Conservation (phyloP, 2,113 vertebrate genomes). For the Tricholaema leucomelas region DNA sequence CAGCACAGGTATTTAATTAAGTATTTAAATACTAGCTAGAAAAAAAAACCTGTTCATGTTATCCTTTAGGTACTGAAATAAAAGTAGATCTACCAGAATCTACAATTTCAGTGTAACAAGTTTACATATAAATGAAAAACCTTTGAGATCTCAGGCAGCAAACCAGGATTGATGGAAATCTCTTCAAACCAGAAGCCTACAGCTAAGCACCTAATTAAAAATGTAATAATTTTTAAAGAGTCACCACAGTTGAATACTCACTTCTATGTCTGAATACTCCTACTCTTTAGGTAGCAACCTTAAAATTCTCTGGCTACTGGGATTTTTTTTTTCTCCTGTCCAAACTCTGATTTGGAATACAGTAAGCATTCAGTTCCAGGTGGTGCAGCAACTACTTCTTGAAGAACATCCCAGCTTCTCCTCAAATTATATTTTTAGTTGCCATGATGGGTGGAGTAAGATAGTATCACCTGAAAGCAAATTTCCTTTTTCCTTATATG, state of each 20-base stretch:
- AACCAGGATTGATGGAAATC: neutral
- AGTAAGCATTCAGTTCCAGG: neutral
- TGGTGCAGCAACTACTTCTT: neutral
- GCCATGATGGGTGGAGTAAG: neutral
- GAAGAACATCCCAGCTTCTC: neutral
- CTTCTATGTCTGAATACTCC: neutral
- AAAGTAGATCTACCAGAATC: neutral
- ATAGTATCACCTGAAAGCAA: neutral
- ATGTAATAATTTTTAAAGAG: neutral
- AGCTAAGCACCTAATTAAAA: constrained; percentile 4
- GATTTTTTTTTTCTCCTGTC: neutral
- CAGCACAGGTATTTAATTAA: neutral
- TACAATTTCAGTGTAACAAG: neutral
- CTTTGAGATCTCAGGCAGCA: neutral
- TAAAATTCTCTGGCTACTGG: neutral
- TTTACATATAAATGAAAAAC: neutral
- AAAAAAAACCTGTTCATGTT: neutral
- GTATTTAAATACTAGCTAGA: neutral
- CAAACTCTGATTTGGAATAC: neutral
- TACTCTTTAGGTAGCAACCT: neutral
- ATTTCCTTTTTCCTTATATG: neutral
- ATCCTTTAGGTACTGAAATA: neutral
- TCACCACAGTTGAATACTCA: neutral
- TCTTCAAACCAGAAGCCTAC: neutral
- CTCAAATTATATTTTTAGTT: neutral